Base-by-base conservation (phyloP, 2,113 vertebrate genomes). In the Phrynosoma blainvillii region DNA sequence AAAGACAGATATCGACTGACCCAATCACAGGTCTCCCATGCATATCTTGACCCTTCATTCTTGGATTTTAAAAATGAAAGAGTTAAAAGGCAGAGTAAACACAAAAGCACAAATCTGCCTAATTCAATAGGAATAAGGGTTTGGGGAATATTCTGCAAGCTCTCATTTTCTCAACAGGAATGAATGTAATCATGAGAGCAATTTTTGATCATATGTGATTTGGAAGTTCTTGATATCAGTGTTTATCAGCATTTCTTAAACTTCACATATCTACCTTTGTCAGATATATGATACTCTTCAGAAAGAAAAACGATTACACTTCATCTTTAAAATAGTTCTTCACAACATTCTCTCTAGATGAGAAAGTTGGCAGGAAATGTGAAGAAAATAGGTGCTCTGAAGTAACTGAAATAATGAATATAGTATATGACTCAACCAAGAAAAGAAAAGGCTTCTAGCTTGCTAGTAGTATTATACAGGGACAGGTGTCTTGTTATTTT, bases 401-500 rank as follows among this genome's bases (percentile, higher is more conserved):
- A 54, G 18, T 21, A 23, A 82, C 23, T 82, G 78, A 66, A 73
- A 30, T 68, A 27, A 80, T 70, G 54, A 85, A 59, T 23, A n/a
- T n/a, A 59, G 59, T 30, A 20, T 62, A 75, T 76, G 88, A 80
- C 88, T 85, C 84, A 75, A n/a, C 21, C 30, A 10, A 59, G 65
- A 70, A 32, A 10, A 59, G 65, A 70, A 32, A 27, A 66, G 73
- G 59, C 40, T 77, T 81, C 71, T 56, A 68, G 62, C n/a, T 10
- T 70, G 81, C 77, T 32, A 83, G 68, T 27, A 68, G 47, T 18
- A 47, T n/a, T 12, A 27, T 77, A 77, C 42, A 52, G 77, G 42
- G 84, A 74, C 79, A 89, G 88, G 79, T 86, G 84, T 82, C 74
- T 36, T 71, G 73, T 86, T 89, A 89, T 86, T 89, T 78, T 82